These are phyloP conservation scores for Lepetodrilus schrolli DNA, from an alignment of 2,888 invertebrate species.

Conservation along the genomic window DNA sequence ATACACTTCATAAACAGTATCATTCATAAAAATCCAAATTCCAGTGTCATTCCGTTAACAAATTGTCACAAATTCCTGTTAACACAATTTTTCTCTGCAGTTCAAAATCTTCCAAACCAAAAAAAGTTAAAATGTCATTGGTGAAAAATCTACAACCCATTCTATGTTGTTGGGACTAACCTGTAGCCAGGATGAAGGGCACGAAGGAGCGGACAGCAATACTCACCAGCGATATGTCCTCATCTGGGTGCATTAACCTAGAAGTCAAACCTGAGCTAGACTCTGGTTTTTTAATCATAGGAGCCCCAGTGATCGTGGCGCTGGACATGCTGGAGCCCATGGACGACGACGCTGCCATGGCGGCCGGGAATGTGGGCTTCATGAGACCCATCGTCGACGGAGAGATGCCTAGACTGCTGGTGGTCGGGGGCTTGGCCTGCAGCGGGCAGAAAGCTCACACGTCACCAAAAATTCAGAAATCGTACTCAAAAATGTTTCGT, in stretches of 20 bases:
- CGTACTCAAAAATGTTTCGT: too few relatives aligned
- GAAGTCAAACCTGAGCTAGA: constrained; percentile 73
- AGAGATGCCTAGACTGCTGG: constrained; percentile 1
- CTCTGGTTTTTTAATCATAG: constrained; percentile 73
- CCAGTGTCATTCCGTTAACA: too few relatives aligned
- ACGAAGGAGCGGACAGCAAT: background rate
- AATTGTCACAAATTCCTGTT: too few relatives aligned
- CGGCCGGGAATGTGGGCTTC: constrained; percentile 71
- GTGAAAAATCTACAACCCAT: too few relatives aligned
- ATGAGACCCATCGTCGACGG: constrained; percentile 39
- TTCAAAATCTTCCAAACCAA: too few relatives aligned
- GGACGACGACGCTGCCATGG: constrained; percentile 50
- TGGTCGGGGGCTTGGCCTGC: constrained; percentile 42
- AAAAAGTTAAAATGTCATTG: too few relatives aligned
- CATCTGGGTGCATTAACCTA: constrained; percentile 74
- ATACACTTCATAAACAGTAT: too few relatives aligned
- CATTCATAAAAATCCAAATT: too few relatives aligned
- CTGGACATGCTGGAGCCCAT: constrained; percentile 37
- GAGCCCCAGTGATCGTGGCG: constrained; percentile 70
- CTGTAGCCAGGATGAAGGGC: background rate
- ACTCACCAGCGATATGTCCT: constrained; percentile 74
- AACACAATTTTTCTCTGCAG: too few relatives aligned
- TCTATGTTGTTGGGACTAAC: too few relatives aligned
- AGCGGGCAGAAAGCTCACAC: too few relatives aligned
- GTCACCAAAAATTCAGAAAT: background rate